A percentile compares a stretch with the other conserved stretches of the same genome.
phyloP scores from a whole-genome alignment of 2,888 invertebrate species.

The Plagodis dolabraria region DNA sequence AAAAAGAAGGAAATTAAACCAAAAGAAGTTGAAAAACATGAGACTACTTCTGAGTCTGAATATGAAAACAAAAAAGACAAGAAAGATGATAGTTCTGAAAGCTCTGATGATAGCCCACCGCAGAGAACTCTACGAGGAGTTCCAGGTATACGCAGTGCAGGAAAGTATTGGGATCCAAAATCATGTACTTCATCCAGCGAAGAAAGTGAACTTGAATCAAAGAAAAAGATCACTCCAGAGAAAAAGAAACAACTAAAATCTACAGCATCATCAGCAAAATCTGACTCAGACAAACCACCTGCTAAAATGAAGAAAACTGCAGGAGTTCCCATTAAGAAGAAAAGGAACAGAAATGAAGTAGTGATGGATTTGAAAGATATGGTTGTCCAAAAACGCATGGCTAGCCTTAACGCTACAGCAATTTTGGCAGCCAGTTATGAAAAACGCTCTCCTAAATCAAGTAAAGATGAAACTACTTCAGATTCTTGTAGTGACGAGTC shows the following conservation, averaged over 20 bases:
- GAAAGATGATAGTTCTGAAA: slow-evolving; percentile 74
- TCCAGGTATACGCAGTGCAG: slow-evolving; percentile 90
- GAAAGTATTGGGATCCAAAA: slow-evolving; percentile 94
- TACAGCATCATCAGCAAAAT: slow-evolving; percentile 63
- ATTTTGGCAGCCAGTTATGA: slow-evolving; percentile 96
- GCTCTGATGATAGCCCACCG: slow-evolving; percentile 83
- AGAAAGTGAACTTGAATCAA: slow-evolving; percentile 79
- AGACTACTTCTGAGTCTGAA: slow-evolving; percentile 79
- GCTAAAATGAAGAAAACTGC: slow-evolving; percentile 75
- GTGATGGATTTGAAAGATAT: slow-evolving; percentile 94
- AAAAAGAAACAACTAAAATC: slow-evolving; percentile 74
- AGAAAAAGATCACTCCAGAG: slow-evolving; percentile 62
- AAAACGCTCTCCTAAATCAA: slow-evolving; percentile 86
- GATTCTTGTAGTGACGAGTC: slow-evolving; percentile 83
- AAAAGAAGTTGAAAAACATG: slow-evolving; percentile 71
- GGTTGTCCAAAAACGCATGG: slow-evolving; percentile 95
- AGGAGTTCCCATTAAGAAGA: slow-evolving; percentile 78
- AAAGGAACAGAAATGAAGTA: slow-evolving; percentile 85
- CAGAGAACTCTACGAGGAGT: slow-evolving; percentile 88
- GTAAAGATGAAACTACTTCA: slow-evolving; percentile 84
- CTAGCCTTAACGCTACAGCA: slow-evolving; percentile 95
- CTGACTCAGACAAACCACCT: slow-evolving; percentile 80
- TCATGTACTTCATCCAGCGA: slow-evolving; percentile 87
- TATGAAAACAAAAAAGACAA: slow-evolving; percentile 74
- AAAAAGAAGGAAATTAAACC: slow-evolving; percentile 77